phyloP scores from a whole-genome alignment of 1,140 invertebrate species.

The Pseudachorutes palmiensis region DNA sequence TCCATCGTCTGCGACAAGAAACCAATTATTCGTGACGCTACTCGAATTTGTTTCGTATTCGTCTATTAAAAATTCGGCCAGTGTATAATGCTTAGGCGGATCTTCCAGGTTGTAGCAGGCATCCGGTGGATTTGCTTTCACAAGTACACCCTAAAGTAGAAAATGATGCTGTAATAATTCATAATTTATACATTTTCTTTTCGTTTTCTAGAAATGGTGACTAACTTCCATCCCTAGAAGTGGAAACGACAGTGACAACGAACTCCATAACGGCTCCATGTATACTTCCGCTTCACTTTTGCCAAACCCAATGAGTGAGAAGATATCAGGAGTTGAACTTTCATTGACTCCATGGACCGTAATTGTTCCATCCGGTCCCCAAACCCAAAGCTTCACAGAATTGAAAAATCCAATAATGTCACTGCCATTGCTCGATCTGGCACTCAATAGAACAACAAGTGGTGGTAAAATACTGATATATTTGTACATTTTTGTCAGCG shows the following conservation, averaged over 20 bases:
- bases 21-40: not conserved
- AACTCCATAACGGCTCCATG: not conserved
- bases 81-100: not conserved
- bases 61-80: not conserved
- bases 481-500: not conserved
- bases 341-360: not conserved
- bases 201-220: not conserved
- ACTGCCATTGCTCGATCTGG: not conserved
- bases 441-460: not conserved
- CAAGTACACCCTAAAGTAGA: not conserved
- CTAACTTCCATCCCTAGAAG: not conserved
- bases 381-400: not conserved
- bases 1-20: not conserved
- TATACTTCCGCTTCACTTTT: not conserved
- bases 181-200: not conserved
- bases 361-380: not conserved
- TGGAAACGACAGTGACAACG: not conserved
- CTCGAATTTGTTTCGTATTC: not conserved
- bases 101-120: not conserved
- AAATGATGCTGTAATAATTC: no score
- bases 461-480: not conserved
- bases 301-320: not conserved
- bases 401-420: not conserved
- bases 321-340: not conserved
- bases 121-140: slow-evolving; percentile 1